Percentiles rank a stretch among this genome's conserved stretches.
phyloP scores from a whole-genome alignment of 2,113 vertebrate species.

The Corydoras sp. region DNA sequence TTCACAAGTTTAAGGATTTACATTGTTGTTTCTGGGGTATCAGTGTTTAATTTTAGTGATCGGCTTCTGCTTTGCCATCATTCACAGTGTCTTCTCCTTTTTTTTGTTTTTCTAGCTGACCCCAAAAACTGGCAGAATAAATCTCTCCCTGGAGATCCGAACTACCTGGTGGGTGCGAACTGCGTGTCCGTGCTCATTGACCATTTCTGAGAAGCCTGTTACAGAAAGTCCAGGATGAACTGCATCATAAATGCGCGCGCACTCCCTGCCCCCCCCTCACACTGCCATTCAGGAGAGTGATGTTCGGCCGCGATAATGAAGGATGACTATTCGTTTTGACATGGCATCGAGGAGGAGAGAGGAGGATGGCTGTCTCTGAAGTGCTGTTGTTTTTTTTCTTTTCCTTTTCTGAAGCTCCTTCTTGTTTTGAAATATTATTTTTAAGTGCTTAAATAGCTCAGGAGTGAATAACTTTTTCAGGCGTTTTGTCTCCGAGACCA shows the following conservation, averaged over 20 bases:
- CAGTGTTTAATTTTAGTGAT: not conserved
- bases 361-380: conserved; percentile 41
- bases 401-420: not conserved
- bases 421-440: too few relatives aligned
- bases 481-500: too few relatives aligned
- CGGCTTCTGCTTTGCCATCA: not conserved
- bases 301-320: conserved; percentile 52
- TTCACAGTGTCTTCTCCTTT: not conserved
- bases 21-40: too few relatives aligned
- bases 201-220: conserved; percentile 84
- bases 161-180: conserved; percentile 98
- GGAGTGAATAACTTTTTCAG: too few relatives aligned
- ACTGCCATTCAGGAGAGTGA: conserved; percentile 21
- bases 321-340: conserved; percentile 61
- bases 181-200: conserved; percentile 98
- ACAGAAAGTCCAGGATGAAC: conserved; percentile 54
- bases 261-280: conserved; percentile 21
- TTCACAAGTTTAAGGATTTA: too few relatives aligned
- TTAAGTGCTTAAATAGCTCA: too few relatives aligned
- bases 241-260: conserved; percentile 18
- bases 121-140: conserved; percentile 99
- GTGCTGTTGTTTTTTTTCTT: conserved; percentile 44
- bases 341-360: conserved; percentile 48
- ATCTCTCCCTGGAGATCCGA: conserved; percentile 94
- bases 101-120: conserved; percentile 81